Evolutionary conservation across 1,140 invertebrate species (phyloP).

Genomic region (Eufriesea mexicana): DNA sequence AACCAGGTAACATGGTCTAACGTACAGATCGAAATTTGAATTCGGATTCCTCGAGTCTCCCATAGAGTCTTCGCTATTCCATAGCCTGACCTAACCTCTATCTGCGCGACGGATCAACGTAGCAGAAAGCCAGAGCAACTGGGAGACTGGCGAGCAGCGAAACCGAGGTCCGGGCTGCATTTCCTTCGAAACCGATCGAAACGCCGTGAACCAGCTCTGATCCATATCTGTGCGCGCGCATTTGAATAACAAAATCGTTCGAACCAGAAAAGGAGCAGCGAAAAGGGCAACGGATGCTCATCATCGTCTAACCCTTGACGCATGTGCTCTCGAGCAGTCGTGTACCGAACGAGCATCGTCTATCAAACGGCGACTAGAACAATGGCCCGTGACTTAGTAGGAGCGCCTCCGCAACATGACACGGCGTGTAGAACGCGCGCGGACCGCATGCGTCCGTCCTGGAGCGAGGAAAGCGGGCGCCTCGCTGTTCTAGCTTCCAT

Average conservation of each 20-base stretch:
- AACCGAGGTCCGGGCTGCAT: background rate
- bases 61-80: background rate
- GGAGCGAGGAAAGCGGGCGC: slow-evolving; percentile 55
- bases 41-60: background rate
- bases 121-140: too few relatives aligned
- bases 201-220: background rate
- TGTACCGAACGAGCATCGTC: slow-evolving; percentile 70
- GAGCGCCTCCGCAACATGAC: slow-evolving; percentile 60
- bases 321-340: slow-evolving; percentile 65
- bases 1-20: too few relatives aligned
- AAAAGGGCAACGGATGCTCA: slow-evolving; percentile 50
- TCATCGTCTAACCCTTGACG: slow-evolving; percentile 59
- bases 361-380: slow-evolving; percentile 69
- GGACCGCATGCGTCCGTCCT: slow-evolving; percentile 52
- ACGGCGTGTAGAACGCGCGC: slow-evolving; percentile 46
- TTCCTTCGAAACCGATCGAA: background rate
- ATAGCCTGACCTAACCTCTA: background rate
- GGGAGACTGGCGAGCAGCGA: too few relatives aligned
- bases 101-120: background rate
- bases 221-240: background rate
- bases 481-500: slow-evolving; percentile 72
- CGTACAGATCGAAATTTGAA: accelerated
- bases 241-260: slow-evolving; percentile 39
- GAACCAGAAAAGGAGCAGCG: slow-evolving; percentile 17
- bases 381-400: slow-evolving; percentile 66